phyloP scores from a whole-genome alignment of 2,888 invertebrate genomes.

The Athalia circularis region DNA sequence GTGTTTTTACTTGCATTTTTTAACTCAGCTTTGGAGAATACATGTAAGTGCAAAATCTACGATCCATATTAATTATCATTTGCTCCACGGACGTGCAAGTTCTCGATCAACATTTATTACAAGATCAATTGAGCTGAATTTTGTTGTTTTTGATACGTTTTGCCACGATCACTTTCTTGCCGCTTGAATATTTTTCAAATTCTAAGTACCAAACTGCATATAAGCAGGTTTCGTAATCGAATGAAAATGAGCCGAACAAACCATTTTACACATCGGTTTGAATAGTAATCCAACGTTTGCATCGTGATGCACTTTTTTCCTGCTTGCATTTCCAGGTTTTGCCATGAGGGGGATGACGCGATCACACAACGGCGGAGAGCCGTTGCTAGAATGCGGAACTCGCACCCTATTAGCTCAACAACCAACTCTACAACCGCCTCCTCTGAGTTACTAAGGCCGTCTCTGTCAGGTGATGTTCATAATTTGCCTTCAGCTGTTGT shows the following conservation, averaged over 20 bases:
- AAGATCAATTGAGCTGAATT: neutral
- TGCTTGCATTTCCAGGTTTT: constrained; percentile 74
- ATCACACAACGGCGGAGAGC: constrained; percentile 76
- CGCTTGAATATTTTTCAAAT: neutral
- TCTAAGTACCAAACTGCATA: neutral
- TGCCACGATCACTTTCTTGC: neutral
- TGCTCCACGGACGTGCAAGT: constrained; percentile 3
- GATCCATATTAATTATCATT: constrained; percentile 18
- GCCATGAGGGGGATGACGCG: constrained; percentile 76
- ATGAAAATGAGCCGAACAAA: neutral
- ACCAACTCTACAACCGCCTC: constrained; percentile 73
- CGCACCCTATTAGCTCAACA: constrained; percentile 74
- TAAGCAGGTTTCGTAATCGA: neutral
- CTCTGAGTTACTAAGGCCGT: constrained; percentile 70
- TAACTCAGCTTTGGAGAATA: constrained; percentile 45
- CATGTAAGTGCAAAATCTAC: constrained; percentile 30
- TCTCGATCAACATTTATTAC: neutral
- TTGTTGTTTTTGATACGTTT: neutral
- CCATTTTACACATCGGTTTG: too few relatives aligned
- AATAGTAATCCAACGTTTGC: constrained; percentile 32
- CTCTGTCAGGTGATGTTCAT: constrained; percentile 76
- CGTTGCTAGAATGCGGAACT: constrained; percentile 78
- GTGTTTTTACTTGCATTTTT: constrained; percentile 42
- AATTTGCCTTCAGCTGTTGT: constrained; percentile 78
- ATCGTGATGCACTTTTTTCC: constrained; percentile 42